These are phyloP conservation scores for Girardinus metallicus DNA, from an alignment of 2,797 vertebrate species.

Conservation along the genomic window DNA sequence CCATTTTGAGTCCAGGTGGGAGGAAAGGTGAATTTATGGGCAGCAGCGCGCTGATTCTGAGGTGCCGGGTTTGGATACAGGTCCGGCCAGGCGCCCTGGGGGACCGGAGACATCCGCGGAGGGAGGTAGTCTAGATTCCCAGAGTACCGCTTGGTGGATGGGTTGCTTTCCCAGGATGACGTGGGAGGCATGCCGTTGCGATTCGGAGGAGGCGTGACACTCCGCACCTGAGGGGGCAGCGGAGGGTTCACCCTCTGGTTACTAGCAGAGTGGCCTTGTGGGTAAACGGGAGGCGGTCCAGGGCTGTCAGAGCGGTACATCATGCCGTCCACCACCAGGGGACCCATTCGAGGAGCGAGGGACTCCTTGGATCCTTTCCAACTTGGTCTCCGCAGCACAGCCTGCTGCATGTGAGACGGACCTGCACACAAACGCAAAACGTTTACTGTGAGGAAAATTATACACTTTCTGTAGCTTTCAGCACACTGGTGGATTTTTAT, in stretches of 20 bases:
- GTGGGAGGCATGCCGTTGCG: slow-evolving; percentile 86
- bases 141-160: slow-evolving; percentile 92
- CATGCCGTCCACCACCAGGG: slow-evolving; percentile 85
- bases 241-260: slow-evolving; percentile 92
- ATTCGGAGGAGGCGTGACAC: slow-evolving; percentile 91
- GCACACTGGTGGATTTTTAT: neutral
- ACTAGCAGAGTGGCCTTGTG: slow-evolving; percentile 85
- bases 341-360: slow-evolving; percentile 88
- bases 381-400: slow-evolving; percentile 90
- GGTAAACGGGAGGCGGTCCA: slow-evolving; percentile 85
- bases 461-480: too few species aligned
- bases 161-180: slow-evolving; percentile 89
- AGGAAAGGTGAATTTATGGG: slow-evolving; percentile 91
- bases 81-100: slow-evolving; percentile 90
- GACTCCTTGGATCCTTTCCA: slow-evolving; percentile 99
- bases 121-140: slow-evolving; percentile 94
- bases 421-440: slow-evolving; percentile 54
- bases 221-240: slow-evolving; percentile 90
- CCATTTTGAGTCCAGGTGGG: slow-evolving; percentile 90
- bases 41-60: slow-evolving; percentile 89
- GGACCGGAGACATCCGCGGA: slow-evolving; percentile 92
- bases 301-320: slow-evolving; percentile 92
- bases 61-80: slow-evolving; percentile 84
- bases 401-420: slow-evolving; percentile 85
- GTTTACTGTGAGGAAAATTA: too few species aligned